Evolutionary conservation across 2,113 vertebrate genomes (phyloP).

Genomic region (Aptenodytes forsteri): DNA sequence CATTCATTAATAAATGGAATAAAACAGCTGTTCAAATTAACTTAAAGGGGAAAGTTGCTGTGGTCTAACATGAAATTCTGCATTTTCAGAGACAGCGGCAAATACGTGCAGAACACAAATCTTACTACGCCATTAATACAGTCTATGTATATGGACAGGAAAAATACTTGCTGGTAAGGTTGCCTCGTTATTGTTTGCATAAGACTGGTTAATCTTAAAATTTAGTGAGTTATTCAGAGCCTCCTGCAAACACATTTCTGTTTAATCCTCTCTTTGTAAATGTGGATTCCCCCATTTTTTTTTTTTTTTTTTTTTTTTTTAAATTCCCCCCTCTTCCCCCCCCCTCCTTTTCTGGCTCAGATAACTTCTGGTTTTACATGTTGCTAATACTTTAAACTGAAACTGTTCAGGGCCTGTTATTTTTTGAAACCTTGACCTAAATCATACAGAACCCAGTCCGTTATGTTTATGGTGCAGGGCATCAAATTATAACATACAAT

Average conservation of each 20-base stretch:
- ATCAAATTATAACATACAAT: not conserved
- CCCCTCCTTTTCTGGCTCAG: not conserved
- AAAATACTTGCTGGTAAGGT: constrained; percentile 94
- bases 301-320: no score
- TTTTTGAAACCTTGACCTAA: not conserved
- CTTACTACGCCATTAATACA: constrained; percentile 93
- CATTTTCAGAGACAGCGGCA: constrained; percentile 78
- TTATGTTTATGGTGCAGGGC: not conserved
- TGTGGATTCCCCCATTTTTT: fast-evolving
- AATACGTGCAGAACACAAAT: constrained; percentile 93
- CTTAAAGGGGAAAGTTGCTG: not conserved
- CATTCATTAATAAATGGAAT: not conserved
- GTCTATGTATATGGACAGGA: constrained; percentile 98
- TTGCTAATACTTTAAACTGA: not conserved
- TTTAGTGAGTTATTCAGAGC: not conserved
- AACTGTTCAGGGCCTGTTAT: not conserved
- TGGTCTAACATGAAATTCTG: constrained; percentile 28
- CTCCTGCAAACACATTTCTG: not conserved
- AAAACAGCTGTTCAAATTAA: not conserved
- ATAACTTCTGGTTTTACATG: not conserved
- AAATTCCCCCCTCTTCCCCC: no score
- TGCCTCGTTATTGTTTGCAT: not conserved
- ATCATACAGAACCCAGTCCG: not conserved
- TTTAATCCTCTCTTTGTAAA: not conserved
- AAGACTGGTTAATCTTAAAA: not conserved